phyloP scores from a whole-genome alignment of 2,797 vertebrate genomes.

The Spheniscus humboldti region DNA sequence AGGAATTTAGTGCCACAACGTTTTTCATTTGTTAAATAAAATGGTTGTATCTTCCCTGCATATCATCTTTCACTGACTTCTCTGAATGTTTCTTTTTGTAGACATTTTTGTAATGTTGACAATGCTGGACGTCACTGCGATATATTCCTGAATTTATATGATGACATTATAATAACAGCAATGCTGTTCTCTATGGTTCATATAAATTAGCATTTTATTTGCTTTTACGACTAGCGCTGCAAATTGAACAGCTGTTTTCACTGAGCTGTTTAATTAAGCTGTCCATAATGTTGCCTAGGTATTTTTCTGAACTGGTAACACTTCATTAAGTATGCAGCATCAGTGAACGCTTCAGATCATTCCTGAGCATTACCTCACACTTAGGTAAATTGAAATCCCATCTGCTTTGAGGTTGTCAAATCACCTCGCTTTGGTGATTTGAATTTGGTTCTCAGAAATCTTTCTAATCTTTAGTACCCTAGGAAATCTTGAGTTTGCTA shows the following conservation, averaged over 20 bases:
- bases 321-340: not conserved
- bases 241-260: conserved; percentile 49
- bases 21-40: not conserved
- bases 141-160: not conserved
- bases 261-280: conserved; percentile 40
- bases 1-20: not conserved
- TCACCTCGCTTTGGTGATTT: not conserved
- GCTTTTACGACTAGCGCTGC: not conserved
- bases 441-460: conserved; percentile 6
- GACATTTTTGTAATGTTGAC: not conserved
- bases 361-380: conserved; percentile 25
- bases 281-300: conserved; percentile 6
- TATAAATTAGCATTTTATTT: conserved; percentile 49
- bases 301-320: not conserved
- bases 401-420: conserved; percentile 4
- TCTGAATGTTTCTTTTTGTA: not conserved
- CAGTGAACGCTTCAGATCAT: conserved; percentile 10
- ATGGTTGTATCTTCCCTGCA: not conserved
- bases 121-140: not conserved
- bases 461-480: not conserved
- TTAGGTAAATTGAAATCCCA: conserved; percentile 36
- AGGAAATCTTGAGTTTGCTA: conserved; percentile 12
- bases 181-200: not conserved
- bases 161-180: conserved; percentile 26
- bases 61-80: not conserved